These are phyloP conservation scores for Syngnathoides biaculeatus DNA, from an alignment of 2,113 vertebrate genomes.

Conservation along the genomic window DNA sequence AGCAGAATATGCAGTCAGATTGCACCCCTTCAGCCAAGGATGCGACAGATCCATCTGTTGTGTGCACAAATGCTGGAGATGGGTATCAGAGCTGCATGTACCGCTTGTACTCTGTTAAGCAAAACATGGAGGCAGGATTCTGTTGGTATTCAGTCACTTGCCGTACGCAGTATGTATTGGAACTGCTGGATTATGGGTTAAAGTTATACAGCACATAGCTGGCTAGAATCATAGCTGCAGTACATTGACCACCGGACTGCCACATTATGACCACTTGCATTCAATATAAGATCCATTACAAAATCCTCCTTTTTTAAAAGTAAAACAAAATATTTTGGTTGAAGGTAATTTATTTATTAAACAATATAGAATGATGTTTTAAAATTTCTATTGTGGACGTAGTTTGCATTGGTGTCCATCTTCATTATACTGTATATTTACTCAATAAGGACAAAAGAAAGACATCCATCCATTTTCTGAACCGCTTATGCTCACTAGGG, in stretches of 20 bases:
- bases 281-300: not conserved
- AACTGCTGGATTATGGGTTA: constrained; percentile 1
- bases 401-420: not conserved
- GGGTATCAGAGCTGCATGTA: constrained; percentile 55
- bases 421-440: not conserved
- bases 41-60: constrained; percentile 64
- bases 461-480: not conserved
- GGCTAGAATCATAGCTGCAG: not conserved
- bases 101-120: constrained; percentile 51
- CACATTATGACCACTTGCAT: not conserved
- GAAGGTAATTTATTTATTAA: no score
- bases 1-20: constrained; percentile 33
- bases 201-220: not conserved
- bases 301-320: not conserved
- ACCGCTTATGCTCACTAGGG: no score
- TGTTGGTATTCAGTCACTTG: constrained; percentile 38
- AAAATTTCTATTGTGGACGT: not conserved
- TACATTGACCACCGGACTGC: not conserved
- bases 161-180: constrained; percentile 16
- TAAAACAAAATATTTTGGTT: no score
- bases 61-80: constrained; percentile 51
- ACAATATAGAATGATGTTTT: no score
- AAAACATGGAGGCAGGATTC: constrained; percentile 55
- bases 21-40: constrained; percentile 54
- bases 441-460: not conserved